These are phyloP conservation scores for Malacosoma neustria DNA, from an alignment of 2,888 invertebrate species.

Conservation along the genomic window DNA sequence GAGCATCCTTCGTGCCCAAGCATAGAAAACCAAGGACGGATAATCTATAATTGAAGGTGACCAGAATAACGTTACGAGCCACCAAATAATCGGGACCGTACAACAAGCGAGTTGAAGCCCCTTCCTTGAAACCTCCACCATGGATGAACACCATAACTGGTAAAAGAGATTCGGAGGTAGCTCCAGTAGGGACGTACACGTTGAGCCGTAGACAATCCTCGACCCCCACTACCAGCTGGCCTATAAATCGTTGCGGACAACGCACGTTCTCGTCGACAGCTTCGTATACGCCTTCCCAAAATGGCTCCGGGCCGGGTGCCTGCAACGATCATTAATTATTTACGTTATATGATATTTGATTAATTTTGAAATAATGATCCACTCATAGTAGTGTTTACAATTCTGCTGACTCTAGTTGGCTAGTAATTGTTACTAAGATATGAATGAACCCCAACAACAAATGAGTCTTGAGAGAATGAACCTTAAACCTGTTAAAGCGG, in stretches of 20 bases:
- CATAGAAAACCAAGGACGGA: conserved; percentile 22
- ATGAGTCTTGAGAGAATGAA: neutral
- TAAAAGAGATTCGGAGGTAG: conserved; percentile 3
- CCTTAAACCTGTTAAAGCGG: conserved; percentile 15
- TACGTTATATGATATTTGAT: too few relatives aligned
- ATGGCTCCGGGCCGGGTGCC: conserved; percentile 7
- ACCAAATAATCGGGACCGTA: conserved; percentile 18
- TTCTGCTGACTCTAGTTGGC: neutral
- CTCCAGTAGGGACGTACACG: conserved; percentile 15
- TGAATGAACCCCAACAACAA: neutral
- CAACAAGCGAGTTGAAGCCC: conserved; percentile 12
- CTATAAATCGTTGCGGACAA: conserved; percentile 12
- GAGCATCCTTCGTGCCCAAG: conserved; percentile 27
- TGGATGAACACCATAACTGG: conserved; percentile 27
- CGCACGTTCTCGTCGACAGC: conserved; percentile 14
- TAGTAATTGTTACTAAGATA: neutral
- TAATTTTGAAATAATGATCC: too few relatives aligned
- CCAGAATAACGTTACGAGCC: conserved; percentile 14
- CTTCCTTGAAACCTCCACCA: conserved; percentile 23
- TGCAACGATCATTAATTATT: too few relatives aligned
- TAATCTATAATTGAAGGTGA: conserved; percentile 29
- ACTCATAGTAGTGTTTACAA: too few relatives aligned
- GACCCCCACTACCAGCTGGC: conserved; percentile 10
- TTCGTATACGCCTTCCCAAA: conserved; percentile 16
- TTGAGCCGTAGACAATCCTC: conserved; percentile 23